Conservation (phyloP, 2,888 invertebrate species). For the Onchidella celtica region DNA sequence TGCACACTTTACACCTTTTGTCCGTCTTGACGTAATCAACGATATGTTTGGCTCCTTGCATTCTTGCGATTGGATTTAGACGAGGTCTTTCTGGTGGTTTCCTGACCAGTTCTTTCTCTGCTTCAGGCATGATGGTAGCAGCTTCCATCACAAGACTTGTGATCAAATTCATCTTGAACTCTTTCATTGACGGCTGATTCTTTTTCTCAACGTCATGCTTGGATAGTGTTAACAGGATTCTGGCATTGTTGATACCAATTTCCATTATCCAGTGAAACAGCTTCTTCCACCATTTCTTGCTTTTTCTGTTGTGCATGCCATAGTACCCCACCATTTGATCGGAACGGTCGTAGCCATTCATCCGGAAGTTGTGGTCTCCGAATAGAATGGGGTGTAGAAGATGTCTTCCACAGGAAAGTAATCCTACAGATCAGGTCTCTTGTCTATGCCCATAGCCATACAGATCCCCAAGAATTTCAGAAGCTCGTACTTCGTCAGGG, state of each 20-base stretch:
- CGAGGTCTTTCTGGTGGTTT: not conserved
- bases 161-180: not conserved
- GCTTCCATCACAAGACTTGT: not conserved
- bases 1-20: constrained; percentile 3
- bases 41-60: not conserved
- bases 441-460: not conserved
- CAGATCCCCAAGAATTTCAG: not conserved
- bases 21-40: constrained; percentile 4
- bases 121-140: not conserved
- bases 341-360: not conserved
- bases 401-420: not conserved
- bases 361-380: not conserved
- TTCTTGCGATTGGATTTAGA: not conserved
- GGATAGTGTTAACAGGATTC: not conserved
- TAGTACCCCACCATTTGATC: not conserved
- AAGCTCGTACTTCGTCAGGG: not conserved
- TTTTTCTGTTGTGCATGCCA: constrained; percentile 1
- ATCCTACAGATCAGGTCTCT: not conserved
- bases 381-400: not conserved
- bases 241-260: not conserved
- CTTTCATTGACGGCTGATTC: not conserved
- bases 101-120: not conserved
- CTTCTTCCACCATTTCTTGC: constrained; percentile 16
- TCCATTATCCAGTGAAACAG: constrained; percentile 12
- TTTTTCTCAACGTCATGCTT: not conserved